A percentile compares a stretch with the other conserved stretches of the same genome.
These are phyloP conservation scores for Amia ocellicauda DNA, from an alignment of 2,113 vertebrate genomes.

Conservation along the genomic window DNA sequence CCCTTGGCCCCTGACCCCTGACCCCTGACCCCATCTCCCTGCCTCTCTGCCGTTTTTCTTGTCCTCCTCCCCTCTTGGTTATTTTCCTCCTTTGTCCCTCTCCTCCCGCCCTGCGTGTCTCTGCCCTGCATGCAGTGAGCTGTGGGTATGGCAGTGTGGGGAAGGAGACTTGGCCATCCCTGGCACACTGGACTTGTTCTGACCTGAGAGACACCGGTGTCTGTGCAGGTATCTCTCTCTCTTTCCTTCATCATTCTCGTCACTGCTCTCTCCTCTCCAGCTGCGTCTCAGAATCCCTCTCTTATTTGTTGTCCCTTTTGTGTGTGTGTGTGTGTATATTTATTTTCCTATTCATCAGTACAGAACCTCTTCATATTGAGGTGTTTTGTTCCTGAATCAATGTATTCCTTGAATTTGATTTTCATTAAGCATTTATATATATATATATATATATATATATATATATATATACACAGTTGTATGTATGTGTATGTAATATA, in stretches of 20 bases:
- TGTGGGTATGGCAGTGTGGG: slow-evolving; percentile 14
- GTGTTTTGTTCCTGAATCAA: too few species aligned
- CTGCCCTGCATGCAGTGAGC: slow-evolving; percentile 14
- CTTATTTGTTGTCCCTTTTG: neutral
- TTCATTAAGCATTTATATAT: too few species aligned
- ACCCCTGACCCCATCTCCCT: slow-evolving; percentile 20
- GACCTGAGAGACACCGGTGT: slow-evolving; percentile 11
- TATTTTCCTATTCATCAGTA: too few species aligned
- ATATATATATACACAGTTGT: too few species aligned
- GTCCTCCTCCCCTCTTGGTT: slow-evolving; percentile 16
- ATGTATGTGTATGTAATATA: too few species aligned
- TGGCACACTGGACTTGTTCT: slow-evolving; percentile 32
- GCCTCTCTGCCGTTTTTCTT: neutral
- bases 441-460: too few species aligned
- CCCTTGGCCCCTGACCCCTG: neutral
- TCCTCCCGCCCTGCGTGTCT: slow-evolving; percentile 1
- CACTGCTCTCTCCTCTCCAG: neutral
- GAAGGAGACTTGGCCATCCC: slow-evolving; percentile 11
- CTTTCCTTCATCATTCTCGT: neutral
- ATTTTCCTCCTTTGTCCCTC: too few species aligned
- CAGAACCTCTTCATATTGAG: too few species aligned
- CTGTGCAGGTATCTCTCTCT: slow-evolving; percentile 17
- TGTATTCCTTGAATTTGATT: too few species aligned
- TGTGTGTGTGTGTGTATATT: too few species aligned
- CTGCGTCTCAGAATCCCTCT: slow-evolving; percentile 1